phyloP scores from a whole-genome alignment of 2,888 invertebrate genomes.

The Harpagoxenus sublaevis region DNA sequence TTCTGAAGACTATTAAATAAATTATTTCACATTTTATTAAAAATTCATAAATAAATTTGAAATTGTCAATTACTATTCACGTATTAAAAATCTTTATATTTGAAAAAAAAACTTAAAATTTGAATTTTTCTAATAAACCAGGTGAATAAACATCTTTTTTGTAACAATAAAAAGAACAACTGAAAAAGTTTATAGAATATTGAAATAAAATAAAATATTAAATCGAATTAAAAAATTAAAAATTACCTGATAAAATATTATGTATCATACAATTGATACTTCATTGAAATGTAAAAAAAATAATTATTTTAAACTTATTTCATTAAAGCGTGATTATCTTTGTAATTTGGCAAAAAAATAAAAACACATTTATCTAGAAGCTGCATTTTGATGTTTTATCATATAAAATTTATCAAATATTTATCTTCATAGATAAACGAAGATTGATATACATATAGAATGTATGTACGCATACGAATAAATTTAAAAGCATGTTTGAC shows the following conservation, averaged over 20 bases:
- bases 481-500: background rate
- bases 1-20: no score
- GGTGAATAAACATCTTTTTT: background rate
- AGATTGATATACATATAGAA: no score
- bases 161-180: background rate
- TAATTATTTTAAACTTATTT: conserved; percentile 2
- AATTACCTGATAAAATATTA: background rate
- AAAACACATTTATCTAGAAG: background rate
- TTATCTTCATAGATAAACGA: no score
- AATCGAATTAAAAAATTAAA: background rate
- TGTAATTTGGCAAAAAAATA: background rate
- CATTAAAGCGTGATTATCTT: background rate
- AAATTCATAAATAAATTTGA: no score
- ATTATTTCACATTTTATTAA: no score
- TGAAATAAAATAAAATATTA: background rate
- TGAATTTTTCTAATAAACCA: background rate
- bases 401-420: background rate
- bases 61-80: no score
- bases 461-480: background rate
- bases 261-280: no score
- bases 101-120: no score
- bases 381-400: background rate
- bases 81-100: no score
- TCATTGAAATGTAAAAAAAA: background rate
- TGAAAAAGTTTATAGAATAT: background rate